These are phyloP conservation scores for Bufotes viridis DNA, from an alignment of 2,797 vertebrate species.

Conservation along the genomic window DNA sequence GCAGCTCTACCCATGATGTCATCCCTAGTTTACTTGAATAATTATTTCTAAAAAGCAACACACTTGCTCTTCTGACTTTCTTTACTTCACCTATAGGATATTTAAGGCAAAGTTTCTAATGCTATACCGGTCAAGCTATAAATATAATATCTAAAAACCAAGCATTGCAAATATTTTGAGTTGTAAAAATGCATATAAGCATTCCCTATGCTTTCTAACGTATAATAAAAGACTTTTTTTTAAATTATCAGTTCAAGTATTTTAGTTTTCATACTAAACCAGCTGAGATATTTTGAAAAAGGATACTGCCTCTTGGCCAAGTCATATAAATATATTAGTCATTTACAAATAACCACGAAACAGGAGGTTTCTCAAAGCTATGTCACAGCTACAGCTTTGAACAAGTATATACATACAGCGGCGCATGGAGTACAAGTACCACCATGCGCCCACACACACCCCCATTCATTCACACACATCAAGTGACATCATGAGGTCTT, in stretches of 20 bases:
- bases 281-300: slow-evolving; percentile 58
- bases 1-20: neutral
- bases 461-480: slow-evolving; percentile 44
- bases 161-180: slow-evolving; percentile 20
- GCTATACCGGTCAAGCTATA: slow-evolving; percentile 24
- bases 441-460: slow-evolving; percentile 60
- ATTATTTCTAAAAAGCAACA: slow-evolving; percentile 14
- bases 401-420: slow-evolving; percentile 58
- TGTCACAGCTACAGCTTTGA: slow-evolving; percentile 60
- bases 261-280: slow-evolving; percentile 54
- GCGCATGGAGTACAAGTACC: slow-evolving; percentile 54
- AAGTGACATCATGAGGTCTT: slow-evolving; percentile 75
- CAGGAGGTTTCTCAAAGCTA: slow-evolving; percentile 61
- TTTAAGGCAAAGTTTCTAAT: slow-evolving; percentile 49
- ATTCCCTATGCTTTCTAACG: slow-evolving; percentile 27
- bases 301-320: slow-evolving; percentile 63
- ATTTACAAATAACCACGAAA: slow-evolving; percentile 61
- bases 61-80: neutral
- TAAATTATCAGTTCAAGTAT: slow-evolving; percentile 53
- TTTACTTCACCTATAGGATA: slow-evolving; percentile 17
- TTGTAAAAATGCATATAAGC: slow-evolving; percentile 47
- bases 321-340: slow-evolving; percentile 60
- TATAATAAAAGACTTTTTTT: slow-evolving; percentile 44
- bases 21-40: neutral
- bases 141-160: slow-evolving; percentile 39